Base-by-base conservation (phyloP, 2,113 vertebrate genomes). In the Chaetura pelagica region DNA sequence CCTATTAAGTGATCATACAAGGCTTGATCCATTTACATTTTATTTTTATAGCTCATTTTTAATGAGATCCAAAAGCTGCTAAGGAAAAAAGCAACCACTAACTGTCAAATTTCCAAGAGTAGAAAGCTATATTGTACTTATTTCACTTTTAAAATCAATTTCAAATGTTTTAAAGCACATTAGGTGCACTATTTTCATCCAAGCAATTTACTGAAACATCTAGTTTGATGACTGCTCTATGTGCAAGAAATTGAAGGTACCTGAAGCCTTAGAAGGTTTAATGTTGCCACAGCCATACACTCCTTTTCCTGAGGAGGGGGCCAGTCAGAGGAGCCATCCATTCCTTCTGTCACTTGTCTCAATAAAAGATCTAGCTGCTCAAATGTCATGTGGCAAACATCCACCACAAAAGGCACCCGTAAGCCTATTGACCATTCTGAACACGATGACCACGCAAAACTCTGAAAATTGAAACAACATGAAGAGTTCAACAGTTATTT, bases 271-370 rank as follows among this genome's bases (percentile, higher is more conserved):
- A 99, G 98, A 68, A 99, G 98, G 82, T 99, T 99, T 90, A 99
- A 98, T 0, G 99, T 98, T 17, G 99, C 98, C 46, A 99, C 99
- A 21, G 99, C 99, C 99, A 99, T 99, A 87, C 99, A 99, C 87
- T 99, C 99, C 86, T 99, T 99, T 94, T 99, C 99, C 94, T 99
- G 99, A 3, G 99, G 98, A 2, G 99, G 99, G 4, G 99, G 99
- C 99, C 99, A 99, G 93, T 99, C 99, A 18, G 99, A 99, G 44
- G 98, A 98, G 80, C 99, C 99, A 40, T 99, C 99, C 99, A 99
- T 99, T 34, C 99, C 99, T 94, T 99, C 99, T 35, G 99, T 99
- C 86, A 99, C 99, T 98, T 99, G 99, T 42, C 99, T 98, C 62
- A 99, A 96, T 11, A 99, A 97, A 44, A 99, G 98, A 96, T 99